Evolutionary conservation across 2,888 invertebrate genomes (phyloP).

Genomic region (Orthosia cruda): DNA sequence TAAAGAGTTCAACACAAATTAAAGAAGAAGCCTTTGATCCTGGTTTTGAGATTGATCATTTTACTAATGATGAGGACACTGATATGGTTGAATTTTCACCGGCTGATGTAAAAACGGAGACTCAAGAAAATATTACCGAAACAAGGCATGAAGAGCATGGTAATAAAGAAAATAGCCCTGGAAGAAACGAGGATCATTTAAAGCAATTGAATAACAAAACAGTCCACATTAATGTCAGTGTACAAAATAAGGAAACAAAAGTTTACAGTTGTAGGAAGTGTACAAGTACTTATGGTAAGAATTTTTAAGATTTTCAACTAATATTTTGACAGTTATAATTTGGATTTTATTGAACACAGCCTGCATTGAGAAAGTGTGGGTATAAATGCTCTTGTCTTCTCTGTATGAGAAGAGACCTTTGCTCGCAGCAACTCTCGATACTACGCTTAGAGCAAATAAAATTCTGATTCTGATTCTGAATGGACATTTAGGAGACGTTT

Average conservation of each 20-base stretch:
- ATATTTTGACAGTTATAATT: too few relatives aligned
- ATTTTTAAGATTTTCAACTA: neutral
- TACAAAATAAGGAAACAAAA: neutral
- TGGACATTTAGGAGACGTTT: too few relatives aligned
- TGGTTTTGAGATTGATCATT: neutral
- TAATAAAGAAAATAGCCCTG: neutral
- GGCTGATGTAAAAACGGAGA: slow-evolving; percentile 30
- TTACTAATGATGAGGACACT: neutral
- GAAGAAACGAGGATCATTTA: neutral
- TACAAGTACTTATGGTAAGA: slow-evolving; percentile 43
- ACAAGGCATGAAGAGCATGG: neutral
- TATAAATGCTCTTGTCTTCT: too few relatives aligned
- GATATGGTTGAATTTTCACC: neutral
- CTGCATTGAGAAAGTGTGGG: too few relatives aligned
- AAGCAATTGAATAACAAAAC: neutral
- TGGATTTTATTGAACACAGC: too few relatives aligned
- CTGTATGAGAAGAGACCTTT: too few relatives aligned
- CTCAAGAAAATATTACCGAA: neutral
- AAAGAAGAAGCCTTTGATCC: slow-evolving; percentile 18
- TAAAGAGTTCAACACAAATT: neutral
- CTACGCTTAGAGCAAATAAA: too few relatives aligned
- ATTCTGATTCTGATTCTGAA: too few relatives aligned
- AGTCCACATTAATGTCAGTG: rapidly evolving
- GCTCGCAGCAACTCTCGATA: too few relatives aligned
- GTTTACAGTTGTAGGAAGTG: slow-evolving; percentile 34